phyloP scores from a whole-genome alignment of 2,113 vertebrate genomes.

The Scalopus aquaticus region DNA sequence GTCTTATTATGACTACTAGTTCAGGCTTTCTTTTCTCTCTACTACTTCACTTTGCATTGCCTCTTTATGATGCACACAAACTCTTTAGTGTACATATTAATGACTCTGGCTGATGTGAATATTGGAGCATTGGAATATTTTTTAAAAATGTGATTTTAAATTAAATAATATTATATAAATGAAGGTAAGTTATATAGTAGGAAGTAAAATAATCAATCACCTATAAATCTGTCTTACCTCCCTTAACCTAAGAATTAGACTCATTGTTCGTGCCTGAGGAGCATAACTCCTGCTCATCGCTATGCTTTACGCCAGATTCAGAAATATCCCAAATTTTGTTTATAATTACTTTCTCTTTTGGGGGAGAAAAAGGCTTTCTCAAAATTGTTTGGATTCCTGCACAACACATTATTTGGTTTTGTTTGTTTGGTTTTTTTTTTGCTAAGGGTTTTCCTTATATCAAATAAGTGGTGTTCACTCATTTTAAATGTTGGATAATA shows the following conservation, averaged over 20 bases:
- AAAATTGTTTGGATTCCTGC: background rate
- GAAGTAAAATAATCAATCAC: background rate
- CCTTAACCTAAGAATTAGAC: background rate
- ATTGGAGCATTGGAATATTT: background rate
- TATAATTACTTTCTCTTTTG: background rate
- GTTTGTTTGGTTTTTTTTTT: background rate
- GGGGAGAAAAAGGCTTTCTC: background rate
- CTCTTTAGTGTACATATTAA: background rate
- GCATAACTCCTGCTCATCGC: background rate
- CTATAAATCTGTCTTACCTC: background rate
- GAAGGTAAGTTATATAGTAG: background rate
- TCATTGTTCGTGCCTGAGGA: accelerated
- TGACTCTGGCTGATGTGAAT: background rate
- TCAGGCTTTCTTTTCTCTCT: background rate
- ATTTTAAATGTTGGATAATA: background rate
- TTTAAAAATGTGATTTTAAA: background rate
- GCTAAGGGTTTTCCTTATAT: background rate
- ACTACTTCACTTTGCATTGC: background rate
- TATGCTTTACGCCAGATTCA: background rate
- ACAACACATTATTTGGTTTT: background rate
- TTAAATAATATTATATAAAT: background rate
- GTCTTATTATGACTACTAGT: too few relatives aligned
- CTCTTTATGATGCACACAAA: background rate
- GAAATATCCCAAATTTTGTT: background rate
- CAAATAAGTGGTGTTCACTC: background rate